Base-by-base conservation (phyloP, 2,888 invertebrate genomes). In the Pinctada fucata region DNA sequence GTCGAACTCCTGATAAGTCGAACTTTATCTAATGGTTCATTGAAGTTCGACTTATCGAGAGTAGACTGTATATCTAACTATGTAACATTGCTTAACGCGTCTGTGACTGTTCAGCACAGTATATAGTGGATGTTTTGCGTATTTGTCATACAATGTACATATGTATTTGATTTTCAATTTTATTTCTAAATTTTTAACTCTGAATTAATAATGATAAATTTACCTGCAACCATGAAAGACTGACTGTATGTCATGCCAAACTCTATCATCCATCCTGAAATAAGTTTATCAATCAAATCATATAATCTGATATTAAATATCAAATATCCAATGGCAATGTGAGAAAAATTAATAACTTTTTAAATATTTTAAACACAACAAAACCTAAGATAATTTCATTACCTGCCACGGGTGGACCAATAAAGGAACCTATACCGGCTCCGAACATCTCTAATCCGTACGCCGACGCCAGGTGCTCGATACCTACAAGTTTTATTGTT, bases 361-460 rank as follows among this genome's bases (percentile, higher is more conserved):
- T 69, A 13, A 68, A 13, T 47, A 47, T 47, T 13, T 47, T 68
- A 68, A n/a, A 49, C 2, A 45, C 8, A 68, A n/a, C 6, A 47
- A 68, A 3, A 45, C 47, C 13, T 16, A 70, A n/a, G 50, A n/a
- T 5, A n/a, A 5, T n/a, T 63, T 75, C 72, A 31, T 31, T 67
- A 83, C 86, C 86, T 78, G 83, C 80, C n/a, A 84, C 70, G 5
- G 84, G 82, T 47, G 86, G 83, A 50, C 86, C 85, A 8, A 85
- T 50, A 3, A 83, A 78, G 3, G 81, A 81, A 2, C 83, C 86
- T 45, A 85, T 58, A 3, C 84, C 83, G 48, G 78, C 78, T 51
- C 81, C 82, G 8, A 84, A 66, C 52, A 84, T 79, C 47, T 83
- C 83, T 67, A 85, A 75, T 6, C 85, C 86, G 6, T 82, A 82